Base-by-base conservation (phyloP, 2,113 vertebrate genomes). In the Nerophis lumbriciformis region DNA sequence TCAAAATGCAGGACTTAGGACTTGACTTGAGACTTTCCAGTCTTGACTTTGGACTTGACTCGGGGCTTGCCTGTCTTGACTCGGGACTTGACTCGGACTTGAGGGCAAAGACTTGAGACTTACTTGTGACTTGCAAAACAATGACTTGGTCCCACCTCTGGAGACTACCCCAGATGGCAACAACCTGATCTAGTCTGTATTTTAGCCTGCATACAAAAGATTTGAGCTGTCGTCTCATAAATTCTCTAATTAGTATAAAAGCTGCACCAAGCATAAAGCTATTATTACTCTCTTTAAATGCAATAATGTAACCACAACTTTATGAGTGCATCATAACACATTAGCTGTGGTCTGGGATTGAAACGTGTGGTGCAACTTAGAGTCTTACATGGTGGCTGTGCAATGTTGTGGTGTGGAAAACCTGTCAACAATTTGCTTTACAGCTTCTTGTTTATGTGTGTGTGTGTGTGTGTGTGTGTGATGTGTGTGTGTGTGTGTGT, bases 351-450 rank as follows among this genome's bases (percentile, higher is more conserved):
- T 80, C 77, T 73, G 65, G 61, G 69, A 79, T 71, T 61, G n/a
- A 76, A 73, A 70, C 19, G 1, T 81, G 79, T 10, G 83, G 83
- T 69, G 48, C 77, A 82, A 75, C 76, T 74, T 71, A 78, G 71
- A 85, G 78, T 75, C 85, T 84, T 81, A 81, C 76, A 75, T 65
- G 61, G 69, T 70, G 68, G 72, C 62, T 73, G 48, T 66, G 76
- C 69, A 87, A 83, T 79, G 65, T 50, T 69, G 15, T 28, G 68
- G 76, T 81, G 72, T 65, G 71, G 77, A 73, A 60, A 69, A 69
- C 54, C 72, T 16, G 59, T 66, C 70, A 78, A 59, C 68, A 73
- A 79, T 65, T 82, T 66, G 70, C 69, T 75, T 57, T 87, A 85
- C 83, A 84, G 83, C 80, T 69, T 68, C 56, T 71, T 60, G 19